phyloP scores from a whole-genome alignment of 2,113 vertebrate species.

The Saimiri boliviensis region DNA sequence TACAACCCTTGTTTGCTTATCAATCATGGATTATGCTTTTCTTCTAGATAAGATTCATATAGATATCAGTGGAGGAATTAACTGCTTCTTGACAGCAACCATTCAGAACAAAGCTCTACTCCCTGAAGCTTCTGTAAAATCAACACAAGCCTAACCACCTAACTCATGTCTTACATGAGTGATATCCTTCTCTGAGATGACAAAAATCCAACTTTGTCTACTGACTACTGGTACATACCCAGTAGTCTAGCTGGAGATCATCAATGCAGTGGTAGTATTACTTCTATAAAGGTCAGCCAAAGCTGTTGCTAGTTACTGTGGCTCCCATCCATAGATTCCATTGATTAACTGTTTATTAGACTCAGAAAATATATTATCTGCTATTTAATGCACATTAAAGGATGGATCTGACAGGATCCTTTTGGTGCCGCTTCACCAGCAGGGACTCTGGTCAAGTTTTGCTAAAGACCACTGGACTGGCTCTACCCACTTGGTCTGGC shows the following conservation, averaged over 20 bases:
- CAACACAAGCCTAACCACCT: not conserved
- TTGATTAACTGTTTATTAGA: not conserved
- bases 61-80: not conserved
- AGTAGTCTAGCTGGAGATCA: not conserved
- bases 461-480: too few relatives aligned
- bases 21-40: not conserved
- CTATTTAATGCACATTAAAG: not conserved
- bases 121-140: not conserved
- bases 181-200: not conserved
- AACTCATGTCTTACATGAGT: too few relatives aligned
- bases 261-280: not conserved
- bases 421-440: too few relatives aligned
- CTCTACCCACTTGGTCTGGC: too few relatives aligned
- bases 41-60: not conserved
- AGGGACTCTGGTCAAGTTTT: too few relatives aligned
- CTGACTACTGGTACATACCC: accelerated
- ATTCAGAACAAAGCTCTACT: not conserved
- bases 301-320: not conserved
- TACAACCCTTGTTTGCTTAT: not conserved
- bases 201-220: not conserved
- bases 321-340: not conserved
- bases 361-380: not conserved
- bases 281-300: not conserved
- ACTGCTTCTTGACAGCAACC: not conserved
- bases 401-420: not conserved